phyloP scores from a whole-genome alignment of 2,797 vertebrate genomes.

The Phataginus tetradactyla region DNA sequence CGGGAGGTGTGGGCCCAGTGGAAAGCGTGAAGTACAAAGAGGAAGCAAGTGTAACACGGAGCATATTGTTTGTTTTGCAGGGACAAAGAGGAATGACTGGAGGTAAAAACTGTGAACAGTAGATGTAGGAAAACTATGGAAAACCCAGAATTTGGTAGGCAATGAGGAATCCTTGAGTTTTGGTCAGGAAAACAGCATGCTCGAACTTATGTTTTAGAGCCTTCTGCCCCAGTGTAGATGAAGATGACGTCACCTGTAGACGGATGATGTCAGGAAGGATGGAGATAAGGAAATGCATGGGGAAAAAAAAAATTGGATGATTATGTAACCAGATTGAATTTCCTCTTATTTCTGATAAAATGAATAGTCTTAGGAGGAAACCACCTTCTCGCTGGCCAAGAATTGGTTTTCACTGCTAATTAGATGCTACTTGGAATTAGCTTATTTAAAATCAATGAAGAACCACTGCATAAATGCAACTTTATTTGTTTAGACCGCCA shows the following conservation, averaged over 20 bases:
- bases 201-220: neutral
- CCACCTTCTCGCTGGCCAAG: neutral
- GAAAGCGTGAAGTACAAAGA: neutral
- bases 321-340: neutral
- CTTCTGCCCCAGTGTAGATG: neutral
- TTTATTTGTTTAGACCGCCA: neutral
- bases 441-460: neutral
- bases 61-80: neutral
- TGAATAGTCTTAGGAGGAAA: neutral
- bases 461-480: neutral
- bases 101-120: neutral
- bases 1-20: neutral
- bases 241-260: neutral
- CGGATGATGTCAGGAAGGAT: neutral
- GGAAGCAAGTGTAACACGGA: neutral
- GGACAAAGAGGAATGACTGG: neutral
- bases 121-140: neutral
- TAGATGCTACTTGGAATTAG: neutral
- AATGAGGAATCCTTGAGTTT: neutral
- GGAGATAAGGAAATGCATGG: neutral
- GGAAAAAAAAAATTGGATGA: neutral
- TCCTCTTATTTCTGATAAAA: neutral
- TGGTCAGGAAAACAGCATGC: neutral
- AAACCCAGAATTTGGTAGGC: neutral
- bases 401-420: neutral